These are phyloP conservation scores for Microcaecilia unicolor DNA, from an alignment of 2,797 vertebrate genomes.

Conservation along the genomic window DNA sequence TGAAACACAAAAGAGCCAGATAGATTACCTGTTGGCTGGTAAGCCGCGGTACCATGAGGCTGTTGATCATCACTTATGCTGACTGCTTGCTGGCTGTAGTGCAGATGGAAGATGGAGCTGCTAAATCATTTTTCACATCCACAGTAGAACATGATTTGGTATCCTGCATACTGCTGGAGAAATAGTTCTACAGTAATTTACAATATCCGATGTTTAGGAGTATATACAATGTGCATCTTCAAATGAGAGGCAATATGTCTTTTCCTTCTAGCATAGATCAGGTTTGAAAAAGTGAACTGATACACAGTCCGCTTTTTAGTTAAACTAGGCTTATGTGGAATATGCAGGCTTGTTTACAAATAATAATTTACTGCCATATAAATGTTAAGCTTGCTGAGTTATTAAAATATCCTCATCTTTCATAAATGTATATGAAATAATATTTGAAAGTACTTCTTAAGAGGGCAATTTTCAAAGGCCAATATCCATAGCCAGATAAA, in stretches of 20 bases:
- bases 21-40: constrained; percentile 48
- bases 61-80: constrained; percentile 35
- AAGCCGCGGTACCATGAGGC: constrained; percentile 26
- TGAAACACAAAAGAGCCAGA: constrained; percentile 35
- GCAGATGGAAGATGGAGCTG: constrained; percentile 51
- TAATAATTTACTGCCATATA: constrained; percentile 18
- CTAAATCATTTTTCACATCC: constrained; percentile 16
- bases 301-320: constrained; percentile 14
- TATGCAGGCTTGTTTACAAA: constrained; percentile 23
- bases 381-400: too few relatives aligned
- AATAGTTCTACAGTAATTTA: constrained; percentile 35
- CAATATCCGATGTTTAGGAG: constrained; percentile 17
- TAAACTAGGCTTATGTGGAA: constrained; percentile 14
- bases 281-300: constrained; percentile 16
- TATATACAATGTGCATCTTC: constrained; percentile 18
- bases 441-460: too few relatives aligned
- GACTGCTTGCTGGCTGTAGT: constrained; percentile 39
- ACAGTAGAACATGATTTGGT: constrained; percentile 29
- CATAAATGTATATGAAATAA: too few relatives aligned
- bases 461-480: too few relatives aligned
- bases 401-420: too few relatives aligned
- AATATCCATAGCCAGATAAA: too few relatives aligned
- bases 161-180: constrained; percentile 21
- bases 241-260: constrained; percentile 3
- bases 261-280: constrained; percentile 9